These are phyloP conservation scores for Eufriesea mexicana DNA, from an alignment of 1,140 invertebrate genomes.

Conservation along the genomic window DNA sequence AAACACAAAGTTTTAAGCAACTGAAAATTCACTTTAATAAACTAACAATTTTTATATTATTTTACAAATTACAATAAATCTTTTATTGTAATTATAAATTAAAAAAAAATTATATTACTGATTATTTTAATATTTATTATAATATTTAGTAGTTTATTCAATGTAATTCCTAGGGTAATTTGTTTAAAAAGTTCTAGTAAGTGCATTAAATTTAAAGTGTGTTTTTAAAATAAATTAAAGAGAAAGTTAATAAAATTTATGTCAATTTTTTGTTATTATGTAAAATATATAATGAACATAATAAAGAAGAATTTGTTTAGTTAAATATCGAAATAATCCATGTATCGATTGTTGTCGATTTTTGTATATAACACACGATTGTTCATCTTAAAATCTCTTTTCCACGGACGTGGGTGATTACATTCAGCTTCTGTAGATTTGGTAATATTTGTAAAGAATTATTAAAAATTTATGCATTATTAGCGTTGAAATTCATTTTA, in stretches of 20 bases:
- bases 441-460: slow-evolving; percentile 36
- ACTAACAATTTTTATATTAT: not conserved
- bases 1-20: not conserved
- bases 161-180: not conserved
- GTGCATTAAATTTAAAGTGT: not conserved
- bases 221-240: not conserved
- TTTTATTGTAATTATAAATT: not conserved
- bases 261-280: not conserved
- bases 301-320: not conserved
- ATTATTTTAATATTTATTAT: slow-evolving; percentile 2
- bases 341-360: slow-evolving; percentile 27
- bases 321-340: not conserved
- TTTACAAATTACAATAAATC: not conserved
- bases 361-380: not conserved
- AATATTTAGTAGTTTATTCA: too few relatives aligned
- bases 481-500: not conserved
- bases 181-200: not conserved
- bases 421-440: slow-evolving; percentile 5
- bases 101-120: too few relatives aligned
- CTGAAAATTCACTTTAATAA: not conserved
- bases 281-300: not conserved
- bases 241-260: not conserved
- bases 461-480: not conserved
- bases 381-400: slow-evolving; percentile 13
- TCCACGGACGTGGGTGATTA: not conserved